Evolutionary conservation across 2,797 vertebrate species (phyloP).

Genomic region (Galagoides demidoff): DNA sequence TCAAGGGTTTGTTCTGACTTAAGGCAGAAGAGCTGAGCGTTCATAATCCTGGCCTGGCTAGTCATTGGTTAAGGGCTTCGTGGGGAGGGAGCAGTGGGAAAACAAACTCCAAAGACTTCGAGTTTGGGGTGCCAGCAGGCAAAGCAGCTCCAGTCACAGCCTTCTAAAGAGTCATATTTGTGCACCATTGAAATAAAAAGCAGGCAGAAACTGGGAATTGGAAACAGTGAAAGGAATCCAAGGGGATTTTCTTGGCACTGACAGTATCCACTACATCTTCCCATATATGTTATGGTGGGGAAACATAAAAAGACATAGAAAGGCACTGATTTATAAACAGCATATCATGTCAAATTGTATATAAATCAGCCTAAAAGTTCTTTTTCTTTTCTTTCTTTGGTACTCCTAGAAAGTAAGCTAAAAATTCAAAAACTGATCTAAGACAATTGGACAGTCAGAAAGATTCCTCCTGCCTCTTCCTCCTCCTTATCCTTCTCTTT

Average conservation of each 20-base stretch:
- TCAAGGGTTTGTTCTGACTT: background rate
- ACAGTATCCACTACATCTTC: too few species aligned
- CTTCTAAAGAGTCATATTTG: background rate
- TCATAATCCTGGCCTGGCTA: background rate
- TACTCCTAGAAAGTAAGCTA: background rate
- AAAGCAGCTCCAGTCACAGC: background rate
- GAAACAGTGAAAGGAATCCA: background rate
- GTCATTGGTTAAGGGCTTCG: background rate
- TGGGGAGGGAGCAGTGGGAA: background rate
- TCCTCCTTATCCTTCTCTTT: background rate
- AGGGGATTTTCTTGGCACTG: background rate
- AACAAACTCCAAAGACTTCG: background rate
- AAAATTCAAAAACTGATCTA: background rate
- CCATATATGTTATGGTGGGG: background rate
- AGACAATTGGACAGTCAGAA: background rate
- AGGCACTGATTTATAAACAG: background rate
- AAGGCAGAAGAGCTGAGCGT: background rate
- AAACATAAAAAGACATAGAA: background rate
- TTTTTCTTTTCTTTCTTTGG: background rate
- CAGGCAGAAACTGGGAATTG: background rate
- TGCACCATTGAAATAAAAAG: background rate
- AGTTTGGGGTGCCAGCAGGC: background rate
- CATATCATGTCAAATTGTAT: background rate
- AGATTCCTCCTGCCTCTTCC: background rate
- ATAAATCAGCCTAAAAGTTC: background rate